Percentiles rank a stretch among this genome's conserved stretches.
Evolutionary conservation across 2,113 vertebrate species (phyloP).

Genomic region (Lasiurus borealis): DNA sequence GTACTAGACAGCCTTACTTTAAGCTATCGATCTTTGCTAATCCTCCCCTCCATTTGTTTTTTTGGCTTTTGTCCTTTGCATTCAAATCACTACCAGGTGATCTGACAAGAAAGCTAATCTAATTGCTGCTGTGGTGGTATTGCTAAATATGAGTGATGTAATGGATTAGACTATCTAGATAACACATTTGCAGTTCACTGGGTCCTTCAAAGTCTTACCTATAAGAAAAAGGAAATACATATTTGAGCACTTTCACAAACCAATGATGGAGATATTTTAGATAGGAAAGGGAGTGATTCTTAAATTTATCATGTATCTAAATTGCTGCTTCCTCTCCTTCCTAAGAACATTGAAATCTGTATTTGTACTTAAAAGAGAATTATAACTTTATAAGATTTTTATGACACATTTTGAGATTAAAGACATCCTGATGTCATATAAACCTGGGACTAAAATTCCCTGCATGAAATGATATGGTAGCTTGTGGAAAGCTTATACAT

Average conservation of each 20-base stretch:
- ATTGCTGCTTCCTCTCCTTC: background rate
- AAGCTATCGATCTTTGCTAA: background rate
- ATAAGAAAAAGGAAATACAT: background rate
- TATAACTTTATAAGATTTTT: conserved; percentile 48
- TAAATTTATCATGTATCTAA: background rate
- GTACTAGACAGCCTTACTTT: background rate
- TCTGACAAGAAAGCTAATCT: conserved; percentile 3
- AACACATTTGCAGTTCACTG: background rate
- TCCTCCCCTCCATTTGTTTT: background rate
- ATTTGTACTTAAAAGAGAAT: conserved; percentile 30
- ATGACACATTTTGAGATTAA: conserved; percentile 26
- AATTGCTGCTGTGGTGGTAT: background rate
- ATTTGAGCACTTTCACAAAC: background rate
- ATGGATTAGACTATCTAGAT: background rate
- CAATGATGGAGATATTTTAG: conserved; percentile 3
- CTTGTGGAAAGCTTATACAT: conserved; percentile 6
- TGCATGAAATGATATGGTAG: conserved; percentile 14
- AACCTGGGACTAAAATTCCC: background rate
- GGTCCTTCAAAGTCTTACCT: background rate
- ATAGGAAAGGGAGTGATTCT: background rate
- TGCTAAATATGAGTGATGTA: background rate
- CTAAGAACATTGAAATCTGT: conserved; percentile 36
- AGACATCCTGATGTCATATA: conserved; percentile 3
- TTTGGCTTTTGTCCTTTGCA: background rate
- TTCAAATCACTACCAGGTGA: background rate